Conservation (phyloP, 2,113 vertebrate genomes). For the Erpornis zantholeuca region DNA sequence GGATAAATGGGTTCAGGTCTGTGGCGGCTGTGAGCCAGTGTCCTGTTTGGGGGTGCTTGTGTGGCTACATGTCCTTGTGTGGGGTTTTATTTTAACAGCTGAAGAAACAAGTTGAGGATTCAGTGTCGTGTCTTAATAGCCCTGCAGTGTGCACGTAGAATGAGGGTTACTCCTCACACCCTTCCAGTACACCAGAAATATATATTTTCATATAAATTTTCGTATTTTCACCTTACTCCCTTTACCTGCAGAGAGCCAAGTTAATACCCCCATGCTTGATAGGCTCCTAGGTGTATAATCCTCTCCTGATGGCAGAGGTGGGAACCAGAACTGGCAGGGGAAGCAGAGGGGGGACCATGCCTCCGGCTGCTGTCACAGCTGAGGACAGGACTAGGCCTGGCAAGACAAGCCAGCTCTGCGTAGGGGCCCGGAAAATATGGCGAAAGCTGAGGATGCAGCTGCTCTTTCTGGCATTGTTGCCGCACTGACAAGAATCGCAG, state of each 20-base stretch:
- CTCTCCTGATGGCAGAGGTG: not conserved
- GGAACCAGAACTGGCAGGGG: not conserved
- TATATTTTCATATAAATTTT: not conserved
- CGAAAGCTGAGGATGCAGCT: not conserved
- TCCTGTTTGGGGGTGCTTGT: not conserved
- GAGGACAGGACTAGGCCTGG: not conserved
- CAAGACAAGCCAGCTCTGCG: not conserved
- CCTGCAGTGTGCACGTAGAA: fast-evolving
- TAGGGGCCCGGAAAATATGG: not conserved
- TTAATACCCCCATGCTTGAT: fast-evolving
- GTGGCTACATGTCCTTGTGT: not conserved
- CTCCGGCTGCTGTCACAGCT: fast-evolving
- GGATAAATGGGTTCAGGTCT: no score
- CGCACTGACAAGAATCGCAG: not conserved
- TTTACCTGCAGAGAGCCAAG: no score
- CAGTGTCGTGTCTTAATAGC: not conserved
- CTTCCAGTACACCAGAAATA: not conserved
- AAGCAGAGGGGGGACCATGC: fast-evolving
- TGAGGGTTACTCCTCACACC: not conserved
- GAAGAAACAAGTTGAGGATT: not conserved
- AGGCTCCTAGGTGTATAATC: fast-evolving
- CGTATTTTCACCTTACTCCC: not conserved
- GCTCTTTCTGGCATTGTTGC: not conserved
- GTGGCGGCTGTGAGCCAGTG: not conserved
- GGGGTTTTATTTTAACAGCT: not conserved